phyloP scores from a whole-genome alignment of 2,888 invertebrate genomes.

The Oligia strigilis region DNA sequence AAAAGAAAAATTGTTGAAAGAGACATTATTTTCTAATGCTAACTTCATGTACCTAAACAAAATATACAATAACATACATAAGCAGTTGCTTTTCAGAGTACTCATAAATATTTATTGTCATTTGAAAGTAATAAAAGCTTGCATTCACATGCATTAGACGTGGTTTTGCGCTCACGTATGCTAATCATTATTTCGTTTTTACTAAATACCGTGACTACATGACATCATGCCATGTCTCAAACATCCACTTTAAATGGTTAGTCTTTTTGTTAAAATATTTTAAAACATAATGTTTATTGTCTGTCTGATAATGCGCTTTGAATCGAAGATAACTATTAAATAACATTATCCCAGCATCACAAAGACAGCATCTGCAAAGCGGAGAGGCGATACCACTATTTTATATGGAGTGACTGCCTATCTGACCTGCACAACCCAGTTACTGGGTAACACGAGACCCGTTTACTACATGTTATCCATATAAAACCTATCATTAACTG shows the following conservation, averaged over 20 bases:
- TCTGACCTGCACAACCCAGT: background rate
- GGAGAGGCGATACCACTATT: background rate
- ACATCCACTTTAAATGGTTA: background rate
- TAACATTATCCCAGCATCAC: too few species aligned
- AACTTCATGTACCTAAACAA: background rate
- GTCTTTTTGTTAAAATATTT: background rate
- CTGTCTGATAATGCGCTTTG: background rate
- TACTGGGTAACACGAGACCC: background rate
- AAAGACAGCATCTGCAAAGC: background rate
- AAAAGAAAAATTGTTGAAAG: too few species aligned
- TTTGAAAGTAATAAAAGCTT: slow-evolving; percentile 2
- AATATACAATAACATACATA: slow-evolving; percentile 20
- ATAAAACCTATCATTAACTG: background rate
- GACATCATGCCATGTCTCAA: background rate
- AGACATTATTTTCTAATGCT: slow-evolving; percentile 13
- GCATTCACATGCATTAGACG: background rate
- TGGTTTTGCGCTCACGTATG: slow-evolving; percentile 23
- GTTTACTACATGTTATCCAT: background rate
- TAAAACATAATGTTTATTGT: background rate
- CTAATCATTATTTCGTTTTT: slow-evolving; percentile 15
- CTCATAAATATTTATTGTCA: slow-evolving; percentile 41
- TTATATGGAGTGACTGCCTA: background rate
- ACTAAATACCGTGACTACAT: slow-evolving; percentile 22
- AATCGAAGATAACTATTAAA: background rate
- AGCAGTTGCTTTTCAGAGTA: slow-evolving; percentile 28